Percentiles rank a stretch among this genome's conserved stretches.
Conservation (phyloP, 2,797 vertebrate genomes). For the Eulemur mongoz region DNA sequence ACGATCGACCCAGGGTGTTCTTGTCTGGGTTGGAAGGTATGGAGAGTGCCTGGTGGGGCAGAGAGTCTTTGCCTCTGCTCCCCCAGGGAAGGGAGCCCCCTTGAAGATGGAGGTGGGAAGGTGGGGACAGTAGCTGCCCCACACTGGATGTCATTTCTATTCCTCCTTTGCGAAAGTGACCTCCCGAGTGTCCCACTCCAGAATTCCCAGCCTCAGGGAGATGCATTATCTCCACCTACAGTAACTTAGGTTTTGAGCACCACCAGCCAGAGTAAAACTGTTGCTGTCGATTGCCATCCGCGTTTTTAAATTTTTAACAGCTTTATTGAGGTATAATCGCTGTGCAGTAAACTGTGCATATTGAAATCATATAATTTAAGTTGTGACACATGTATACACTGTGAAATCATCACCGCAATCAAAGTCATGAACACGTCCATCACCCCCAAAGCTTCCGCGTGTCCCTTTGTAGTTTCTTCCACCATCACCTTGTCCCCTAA, state of each 20-base stretch:
- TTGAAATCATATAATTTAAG: background rate
- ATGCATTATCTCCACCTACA: background rate
- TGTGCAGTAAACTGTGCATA: background rate
- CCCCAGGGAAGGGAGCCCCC: background rate
- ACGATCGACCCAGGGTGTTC: background rate
- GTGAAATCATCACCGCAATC: background rate
- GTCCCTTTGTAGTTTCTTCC: background rate
- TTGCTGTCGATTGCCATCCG: background rate
- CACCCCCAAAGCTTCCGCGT: too few species aligned
- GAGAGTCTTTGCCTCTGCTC: background rate
- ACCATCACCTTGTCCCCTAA: background rate
- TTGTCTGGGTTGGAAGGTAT: background rate
- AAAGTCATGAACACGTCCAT: background rate
- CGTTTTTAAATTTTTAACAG: background rate
- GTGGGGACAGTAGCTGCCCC: too few species aligned
- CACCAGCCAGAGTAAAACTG: background rate
- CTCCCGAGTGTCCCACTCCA: background rate
- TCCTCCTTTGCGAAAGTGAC: background rate
- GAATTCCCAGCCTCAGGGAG: background rate
- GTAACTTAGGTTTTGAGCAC: background rate
- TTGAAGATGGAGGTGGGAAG: background rate
- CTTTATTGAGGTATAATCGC: background rate
- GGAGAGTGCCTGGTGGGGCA: rapidly evolving
- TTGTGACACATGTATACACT: background rate
- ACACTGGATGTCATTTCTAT: background rate